Conservation (phyloP, 2,888 invertebrate species). For the Malachius bipustulatus region DNA sequence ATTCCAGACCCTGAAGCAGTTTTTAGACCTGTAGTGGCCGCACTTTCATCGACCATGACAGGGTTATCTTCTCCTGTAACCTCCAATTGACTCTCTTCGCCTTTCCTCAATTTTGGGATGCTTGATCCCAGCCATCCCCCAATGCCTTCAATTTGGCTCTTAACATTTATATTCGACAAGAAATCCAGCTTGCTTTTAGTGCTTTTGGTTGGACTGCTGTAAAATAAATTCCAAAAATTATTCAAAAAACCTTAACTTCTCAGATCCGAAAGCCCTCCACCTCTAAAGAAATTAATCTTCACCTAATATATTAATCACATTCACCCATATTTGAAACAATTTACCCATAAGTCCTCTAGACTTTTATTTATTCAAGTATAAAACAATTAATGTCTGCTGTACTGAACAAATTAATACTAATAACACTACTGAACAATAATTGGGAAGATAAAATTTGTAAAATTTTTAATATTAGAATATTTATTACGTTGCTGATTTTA, state of each 20-base stretch:
- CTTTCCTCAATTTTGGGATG: constrained; percentile 63
- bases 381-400: too few species aligned
- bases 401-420: too few species aligned
- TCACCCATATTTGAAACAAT: too few species aligned
- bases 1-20: constrained; percentile 34
- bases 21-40: constrained; percentile 38
- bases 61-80: constrained; percentile 28
- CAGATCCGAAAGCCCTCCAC: too few species aligned
- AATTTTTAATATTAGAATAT: too few species aligned
- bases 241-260: constrained; percentile 4
- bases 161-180: constrained; percentile 77
- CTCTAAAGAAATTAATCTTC: too few species aligned
- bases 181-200: constrained; percentile 55
- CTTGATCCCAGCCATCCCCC: constrained; percentile 60
- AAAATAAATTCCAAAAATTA: constrained; percentile 12
- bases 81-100: constrained; percentile 39
- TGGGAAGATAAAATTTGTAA: too few species aligned
- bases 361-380: too few species aligned
- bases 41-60: constrained; percentile 29
- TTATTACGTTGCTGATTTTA: too few species aligned
- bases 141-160: constrained; percentile 78
- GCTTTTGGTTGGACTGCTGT: constrained; percentile 56
- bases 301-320: too few species aligned
- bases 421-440: too few species aligned
- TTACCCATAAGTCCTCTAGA: too few species aligned